Percentiles rank a stretch among this genome's conserved stretches.
These are phyloP conservation scores for Acinonyx jubatus DNA, from an alignment of 2,113 vertebrate genomes.

Conservation along the genomic window DNA sequence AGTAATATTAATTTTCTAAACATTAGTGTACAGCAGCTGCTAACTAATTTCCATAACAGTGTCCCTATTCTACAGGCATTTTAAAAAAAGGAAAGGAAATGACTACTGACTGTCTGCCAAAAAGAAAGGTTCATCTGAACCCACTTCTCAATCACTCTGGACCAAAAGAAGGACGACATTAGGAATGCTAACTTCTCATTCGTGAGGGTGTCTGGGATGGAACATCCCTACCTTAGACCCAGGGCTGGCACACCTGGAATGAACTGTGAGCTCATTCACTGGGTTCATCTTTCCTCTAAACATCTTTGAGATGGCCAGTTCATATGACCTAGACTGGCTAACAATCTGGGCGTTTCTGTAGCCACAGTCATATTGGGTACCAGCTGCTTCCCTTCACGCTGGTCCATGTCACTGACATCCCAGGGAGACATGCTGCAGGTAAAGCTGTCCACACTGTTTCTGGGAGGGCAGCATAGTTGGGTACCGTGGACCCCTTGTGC, in stretches of 20 bases:
- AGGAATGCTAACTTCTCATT: background rate
- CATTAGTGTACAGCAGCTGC: constrained; percentile 87
- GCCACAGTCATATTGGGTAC: background rate
- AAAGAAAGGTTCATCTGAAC: constrained; percentile 65
- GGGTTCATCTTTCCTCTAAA: background rate
- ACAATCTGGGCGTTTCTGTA: background rate
- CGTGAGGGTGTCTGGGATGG: background rate
- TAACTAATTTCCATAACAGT: constrained; percentile 88
- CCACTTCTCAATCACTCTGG: background rate
- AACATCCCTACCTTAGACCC: background rate
- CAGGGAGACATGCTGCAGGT: background rate
- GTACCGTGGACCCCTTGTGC: background rate
- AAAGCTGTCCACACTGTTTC: background rate
- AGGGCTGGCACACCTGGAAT: background rate
- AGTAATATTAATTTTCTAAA: constrained; percentile 90
- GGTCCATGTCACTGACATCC: background rate
- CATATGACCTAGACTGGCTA: background rate
- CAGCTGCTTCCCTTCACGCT: background rate
- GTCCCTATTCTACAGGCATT: constrained; percentile 84
- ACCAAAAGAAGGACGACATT: background rate
- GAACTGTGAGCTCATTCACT: background rate
- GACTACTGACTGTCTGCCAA: constrained; percentile 83
- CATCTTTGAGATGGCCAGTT: background rate
- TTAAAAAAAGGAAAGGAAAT: constrained; percentile 83
- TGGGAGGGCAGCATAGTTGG: background rate